A percentile compares a stretch with the other conserved stretches of the same genome.
These are phyloP conservation scores for Bos taurus DNA, from an alignment of 2,113 vertebrate species.

Conservation along the genomic window DNA sequence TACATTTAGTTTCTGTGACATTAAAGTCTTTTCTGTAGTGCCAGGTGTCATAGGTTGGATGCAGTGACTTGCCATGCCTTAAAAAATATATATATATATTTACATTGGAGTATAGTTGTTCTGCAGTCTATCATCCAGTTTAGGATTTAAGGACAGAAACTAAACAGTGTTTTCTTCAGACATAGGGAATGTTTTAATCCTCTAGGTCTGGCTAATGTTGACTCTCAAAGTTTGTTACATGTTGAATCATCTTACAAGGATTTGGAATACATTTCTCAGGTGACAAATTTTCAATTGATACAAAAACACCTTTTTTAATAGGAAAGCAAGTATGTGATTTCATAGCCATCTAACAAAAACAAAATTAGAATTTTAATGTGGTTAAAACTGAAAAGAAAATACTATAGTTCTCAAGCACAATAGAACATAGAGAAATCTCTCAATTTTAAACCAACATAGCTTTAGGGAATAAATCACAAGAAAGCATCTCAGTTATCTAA, in stretches of 20 bases:
- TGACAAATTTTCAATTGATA: neutral
- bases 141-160: neutral
- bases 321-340: neutral
- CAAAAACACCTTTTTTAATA: neutral
- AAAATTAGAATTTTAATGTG: neutral
- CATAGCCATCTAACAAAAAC: neutral
- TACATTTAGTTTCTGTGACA: neutral
- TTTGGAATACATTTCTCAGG: neutral
- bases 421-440: neutral
- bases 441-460: neutral
- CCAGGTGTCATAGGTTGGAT: neutral
- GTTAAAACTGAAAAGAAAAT: neutral
- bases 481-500: neutral
- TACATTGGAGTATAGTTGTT: neutral
- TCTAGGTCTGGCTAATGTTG: neutral
- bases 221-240: neutral
- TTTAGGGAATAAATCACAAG: neutral
- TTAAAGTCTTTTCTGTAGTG: neutral
- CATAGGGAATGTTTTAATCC: neutral
- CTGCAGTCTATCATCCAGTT: neutral
- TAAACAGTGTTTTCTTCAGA: neutral
- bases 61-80: neutral
- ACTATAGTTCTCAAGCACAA: neutral
- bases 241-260: neutral
- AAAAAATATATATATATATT: neutral